Base-by-base conservation (phyloP, 2,888 invertebrate genomes). In the Drosophila fungiperda region DNA sequence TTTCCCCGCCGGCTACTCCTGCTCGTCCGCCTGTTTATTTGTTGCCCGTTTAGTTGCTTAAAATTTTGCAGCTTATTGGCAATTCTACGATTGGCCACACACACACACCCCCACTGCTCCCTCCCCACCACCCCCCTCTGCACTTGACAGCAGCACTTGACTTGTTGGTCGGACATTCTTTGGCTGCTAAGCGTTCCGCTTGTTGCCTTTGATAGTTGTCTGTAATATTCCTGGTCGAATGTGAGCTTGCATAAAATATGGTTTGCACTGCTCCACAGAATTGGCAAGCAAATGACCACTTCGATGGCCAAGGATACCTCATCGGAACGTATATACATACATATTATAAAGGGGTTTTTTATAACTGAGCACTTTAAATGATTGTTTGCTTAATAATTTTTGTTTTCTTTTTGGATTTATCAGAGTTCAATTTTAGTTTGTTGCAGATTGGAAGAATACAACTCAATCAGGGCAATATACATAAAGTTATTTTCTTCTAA, bases 51-150 rank as follows among this genome's bases (percentile, higher is more conserved):
- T 76, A 91, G 90, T 82, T 90, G 87, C 89, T 82, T 89, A 85
- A 89, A 91, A 90, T 78, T 76, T 89, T 83, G 65, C 77, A 85
- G 85, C 83, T 90, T 90, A 87, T 90, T 90, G 80, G 76, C 88
- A 82, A 83, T 82, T 78, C 77, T 73, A 80, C 80, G 80, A 80
- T 83, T 78, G 76, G 68, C 70, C 69, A 66, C 57, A n/a, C 69
- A 66, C 57, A n/a, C 40, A 12, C 32, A n/a, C 8, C 12, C 29
- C 20, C 29, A 9, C n/a, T 4, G 15, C 65, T 3, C 23, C 15
- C 26, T 2, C 2, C 26, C 26, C 26, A 1, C 1, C 26, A 0
- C 1, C 26, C 2, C 26, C 2, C 26, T 26, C 26, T n/a, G 1
- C 48, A 54, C 40, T 48, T 55, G 38, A 38, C 38, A 55, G 50